Base-by-base conservation (phyloP, 1,140 invertebrate species). In the Mamestra configurata region DNA sequence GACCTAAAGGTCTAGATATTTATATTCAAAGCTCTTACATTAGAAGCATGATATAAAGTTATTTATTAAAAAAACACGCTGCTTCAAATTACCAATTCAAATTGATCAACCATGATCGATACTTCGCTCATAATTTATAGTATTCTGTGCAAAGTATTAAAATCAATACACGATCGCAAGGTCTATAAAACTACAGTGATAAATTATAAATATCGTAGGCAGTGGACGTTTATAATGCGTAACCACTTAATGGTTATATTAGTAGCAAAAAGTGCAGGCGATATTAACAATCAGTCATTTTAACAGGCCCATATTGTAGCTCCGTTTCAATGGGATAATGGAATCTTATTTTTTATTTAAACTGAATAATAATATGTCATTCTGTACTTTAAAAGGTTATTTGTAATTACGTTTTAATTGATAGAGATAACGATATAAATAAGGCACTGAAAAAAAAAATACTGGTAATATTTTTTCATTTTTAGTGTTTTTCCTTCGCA, bases 171-270 rank as follows among this genome's bases (percentile, higher is more conserved):
- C 35, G 35, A 27, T 70, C 13, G 13, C 43, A 70, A 46, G 20
- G 66, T 68, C 66, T 49, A 70, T 70, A 49, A 70, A 70, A 37
- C 11, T 43, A 66, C 37, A 70, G 40, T 49, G 7, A 70, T 70
- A 70, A 70, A 49, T 70, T 24, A 49, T 43, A 68, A 24, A 46
- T 70, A 68, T 20, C 22, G 7, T 27, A n/a, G 15, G 4, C 40
- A 66, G 8, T 70, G 15, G 11, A 66, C 37, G 37, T 20, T 66
- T 27, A 49, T 70, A 49, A 49, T 49, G 66, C 15, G 22, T 49
- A 22, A 35, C 27, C 15, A 59, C 7, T 61, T 37, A 61, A 61
- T 61, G 31, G 31, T 13, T 13, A 61, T 61, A 61, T 37, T 4
- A 18, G 6, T 3, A 24, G 31, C 59, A 37, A 61, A 57, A 57